phyloP scores from a whole-genome alignment of 2,113 vertebrate species.

The Ramphastos sulfuratus region DNA sequence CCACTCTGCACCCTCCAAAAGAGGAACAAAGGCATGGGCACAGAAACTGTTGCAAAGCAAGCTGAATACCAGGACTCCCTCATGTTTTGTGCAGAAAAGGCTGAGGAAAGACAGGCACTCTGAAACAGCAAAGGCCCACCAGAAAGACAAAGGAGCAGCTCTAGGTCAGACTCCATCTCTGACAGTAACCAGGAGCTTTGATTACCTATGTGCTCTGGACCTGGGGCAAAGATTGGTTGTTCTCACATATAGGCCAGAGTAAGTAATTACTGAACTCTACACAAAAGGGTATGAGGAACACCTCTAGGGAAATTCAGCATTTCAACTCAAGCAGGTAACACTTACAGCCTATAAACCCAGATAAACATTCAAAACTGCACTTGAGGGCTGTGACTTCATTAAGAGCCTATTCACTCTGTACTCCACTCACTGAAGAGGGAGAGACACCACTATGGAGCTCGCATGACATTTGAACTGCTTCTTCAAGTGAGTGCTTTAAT shows the following conservation, averaged over 20 bases:
- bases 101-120: background rate
- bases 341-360: background rate
- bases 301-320: background rate
- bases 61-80: background rate
- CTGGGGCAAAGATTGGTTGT: background rate
- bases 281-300: background rate
- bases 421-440: background rate
- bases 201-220: background rate
- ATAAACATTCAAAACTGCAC: background rate
- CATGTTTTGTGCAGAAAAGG: background rate
- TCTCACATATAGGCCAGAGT: background rate
- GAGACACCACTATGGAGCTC: background rate
- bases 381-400: background rate
- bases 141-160: background rate
- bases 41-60: background rate
- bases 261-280: background rate
- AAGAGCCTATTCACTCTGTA: background rate
- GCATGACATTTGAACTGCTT: background rate
- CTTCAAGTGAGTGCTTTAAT: background rate
- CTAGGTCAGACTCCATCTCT: background rate
- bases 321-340: background rate
- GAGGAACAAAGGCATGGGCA: background rate
- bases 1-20: background rate
- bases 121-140: background rate
- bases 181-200: background rate